These are phyloP conservation scores for Alcedo quadribrachys DNA, from an alignment of 2,797 vertebrate genomes.

Conservation along the genomic window DNA sequence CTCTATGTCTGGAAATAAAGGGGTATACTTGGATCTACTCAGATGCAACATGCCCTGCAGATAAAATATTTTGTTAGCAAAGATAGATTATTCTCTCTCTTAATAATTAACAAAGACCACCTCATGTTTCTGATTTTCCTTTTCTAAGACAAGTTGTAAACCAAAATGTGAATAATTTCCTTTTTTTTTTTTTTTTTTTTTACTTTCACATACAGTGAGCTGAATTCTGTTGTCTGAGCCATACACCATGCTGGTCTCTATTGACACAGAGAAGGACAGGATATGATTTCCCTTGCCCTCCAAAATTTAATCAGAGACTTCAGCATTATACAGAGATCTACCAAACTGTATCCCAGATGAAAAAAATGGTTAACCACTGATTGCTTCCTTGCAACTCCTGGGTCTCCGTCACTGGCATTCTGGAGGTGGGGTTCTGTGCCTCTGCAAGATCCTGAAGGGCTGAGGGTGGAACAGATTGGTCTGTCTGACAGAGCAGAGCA, in stretches of 20 bases:
- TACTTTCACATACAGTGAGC: background rate
- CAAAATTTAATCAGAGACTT: background rate
- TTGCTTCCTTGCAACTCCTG: background rate
- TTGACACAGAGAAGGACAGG: background rate
- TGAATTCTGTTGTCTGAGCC: background rate
- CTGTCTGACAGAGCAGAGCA: background rate
- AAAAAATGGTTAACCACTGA: background rate
- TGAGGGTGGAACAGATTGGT: rapidly evolving
- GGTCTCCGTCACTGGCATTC: background rate
- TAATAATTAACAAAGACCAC: background rate
- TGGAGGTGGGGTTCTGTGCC: rapidly evolving
- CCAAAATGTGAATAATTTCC: background rate
- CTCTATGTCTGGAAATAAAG: background rate
- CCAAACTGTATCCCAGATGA: background rate
- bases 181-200: background rate
- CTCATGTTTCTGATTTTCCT: background rate
- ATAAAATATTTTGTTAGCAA: background rate
- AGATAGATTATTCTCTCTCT: background rate
- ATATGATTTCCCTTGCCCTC: background rate
- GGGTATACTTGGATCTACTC: background rate
- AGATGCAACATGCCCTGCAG: background rate
- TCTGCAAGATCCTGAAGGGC: rapidly evolving
- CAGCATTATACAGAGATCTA: background rate
- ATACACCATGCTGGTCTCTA: background rate
- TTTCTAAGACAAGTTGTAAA: background rate